Evolutionary conservation across 2,113 vertebrate genomes (phyloP).

Genomic region (Brachyhypopomus occidentalis): DNA sequence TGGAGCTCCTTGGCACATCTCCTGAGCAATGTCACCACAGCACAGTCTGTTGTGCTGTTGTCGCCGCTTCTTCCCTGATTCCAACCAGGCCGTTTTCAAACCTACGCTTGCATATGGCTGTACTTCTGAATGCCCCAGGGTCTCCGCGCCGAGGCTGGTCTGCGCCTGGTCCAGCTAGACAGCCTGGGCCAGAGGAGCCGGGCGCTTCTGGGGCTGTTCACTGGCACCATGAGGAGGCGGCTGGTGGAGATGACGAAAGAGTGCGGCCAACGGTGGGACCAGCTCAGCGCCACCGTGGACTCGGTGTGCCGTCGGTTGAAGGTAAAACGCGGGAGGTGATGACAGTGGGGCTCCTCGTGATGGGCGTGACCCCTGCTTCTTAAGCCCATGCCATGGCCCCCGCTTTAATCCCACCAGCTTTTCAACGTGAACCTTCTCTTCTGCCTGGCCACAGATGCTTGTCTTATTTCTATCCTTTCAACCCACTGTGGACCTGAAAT

Average conservation of each 20-base stretch:
- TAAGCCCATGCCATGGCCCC: background rate
- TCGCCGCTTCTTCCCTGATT: background rate
- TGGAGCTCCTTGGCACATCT: constrained; percentile 24
- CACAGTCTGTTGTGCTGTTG: background rate
- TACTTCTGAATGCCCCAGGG: constrained; percentile 55
- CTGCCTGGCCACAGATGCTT: background rate
- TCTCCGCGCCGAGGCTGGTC: constrained; percentile 64
- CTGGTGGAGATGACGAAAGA: constrained; percentile 62
- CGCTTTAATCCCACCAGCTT: background rate
- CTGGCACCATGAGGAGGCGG: constrained; percentile 54
- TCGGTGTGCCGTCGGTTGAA: constrained; percentile 60
- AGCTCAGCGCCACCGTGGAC: constrained; percentile 60
- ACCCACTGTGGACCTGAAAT: background rate
- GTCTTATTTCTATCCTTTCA: constrained; percentile 5
- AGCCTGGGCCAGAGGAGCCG: constrained; percentile 67
- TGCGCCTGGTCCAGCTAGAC: constrained; percentile 71
- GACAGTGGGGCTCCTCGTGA: too few species aligned
- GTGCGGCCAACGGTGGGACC: constrained; percentile 70
- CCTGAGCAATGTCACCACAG: background rate
- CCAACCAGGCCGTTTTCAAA: background rate
- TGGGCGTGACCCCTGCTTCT: background rate
- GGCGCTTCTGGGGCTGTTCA: constrained; percentile 59
- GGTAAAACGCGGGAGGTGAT: constrained; percentile 52
- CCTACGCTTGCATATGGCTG: background rate
- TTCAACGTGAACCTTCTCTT: background rate